Evolutionary conservation across 2,888 invertebrate genomes (phyloP).

Genomic region (Pandemis heparana): DNA sequence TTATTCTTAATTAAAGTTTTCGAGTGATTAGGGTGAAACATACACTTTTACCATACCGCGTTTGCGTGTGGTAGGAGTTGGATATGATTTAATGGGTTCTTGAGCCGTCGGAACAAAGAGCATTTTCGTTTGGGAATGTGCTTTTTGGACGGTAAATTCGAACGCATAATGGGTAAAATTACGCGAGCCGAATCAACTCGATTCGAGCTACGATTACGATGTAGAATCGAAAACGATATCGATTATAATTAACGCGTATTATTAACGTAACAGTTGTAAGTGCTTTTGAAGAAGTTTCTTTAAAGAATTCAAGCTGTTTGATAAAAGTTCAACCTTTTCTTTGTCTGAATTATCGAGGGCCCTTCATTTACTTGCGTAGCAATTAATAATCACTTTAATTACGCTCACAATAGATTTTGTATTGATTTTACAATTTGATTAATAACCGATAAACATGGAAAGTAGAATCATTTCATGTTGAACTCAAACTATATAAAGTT

Average conservation of each 20-base stretch:
- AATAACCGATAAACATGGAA: constrained; percentile 16
- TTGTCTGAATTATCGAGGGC: constrained; percentile 63
- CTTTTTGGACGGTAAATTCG: constrained; percentile 64
- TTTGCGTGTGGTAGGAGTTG: not conserved
- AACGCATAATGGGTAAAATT: constrained; percentile 74
- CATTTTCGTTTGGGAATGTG: constrained; percentile 55
- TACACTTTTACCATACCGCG: constrained; percentile 53
- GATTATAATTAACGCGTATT: constrained; percentile 75
- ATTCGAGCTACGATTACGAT: constrained; percentile 74
- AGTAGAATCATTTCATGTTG: constrained; percentile 20
- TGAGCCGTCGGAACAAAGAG: constrained; percentile 57
- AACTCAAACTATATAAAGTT: not conserved
- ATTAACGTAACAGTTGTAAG: constrained; percentile 73
- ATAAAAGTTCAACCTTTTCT: constrained; percentile 71
- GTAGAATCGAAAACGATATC: constrained; percentile 72
- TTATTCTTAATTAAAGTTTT: constrained; percentile 75
- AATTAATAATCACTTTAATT: constrained; percentile 75
- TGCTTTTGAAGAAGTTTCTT: constrained; percentile 71
- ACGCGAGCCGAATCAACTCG: constrained; percentile 72
- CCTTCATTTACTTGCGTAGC: constrained; percentile 71
- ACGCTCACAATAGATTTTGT: constrained; percentile 57
- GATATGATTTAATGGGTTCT: constrained; percentile 45
- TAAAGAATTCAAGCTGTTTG: constrained; percentile 67
- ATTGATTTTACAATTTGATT: constrained; percentile 47
- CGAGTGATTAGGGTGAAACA: constrained; percentile 69